Conservation (phyloP, 1,140 invertebrate species). For the Daktulosphaira vitifoliae region DNA sequence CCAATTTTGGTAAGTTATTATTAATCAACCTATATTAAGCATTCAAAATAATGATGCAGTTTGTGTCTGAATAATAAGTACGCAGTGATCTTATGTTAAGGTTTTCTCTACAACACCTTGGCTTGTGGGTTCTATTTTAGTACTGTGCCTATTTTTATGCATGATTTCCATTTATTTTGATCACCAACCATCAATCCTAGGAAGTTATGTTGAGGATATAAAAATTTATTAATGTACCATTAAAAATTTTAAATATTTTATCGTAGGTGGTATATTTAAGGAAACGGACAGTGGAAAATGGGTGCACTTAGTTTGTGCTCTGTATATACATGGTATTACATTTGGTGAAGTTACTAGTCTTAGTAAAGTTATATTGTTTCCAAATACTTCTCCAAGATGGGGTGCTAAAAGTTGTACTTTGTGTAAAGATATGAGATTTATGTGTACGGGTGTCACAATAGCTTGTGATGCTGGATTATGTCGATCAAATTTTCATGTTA, state of each 20-base stretch:
- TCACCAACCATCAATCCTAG: too few relatives aligned
- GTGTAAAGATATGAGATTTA: slow-evolving; percentile 77
- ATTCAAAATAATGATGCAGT: too few relatives aligned
- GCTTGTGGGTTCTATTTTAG: too few relatives aligned
- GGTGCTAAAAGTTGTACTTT: slow-evolving; percentile 78
- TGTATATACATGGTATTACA: slow-evolving; percentile 93
- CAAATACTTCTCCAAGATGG: slow-evolving; percentile 93
- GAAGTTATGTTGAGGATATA: too few relatives aligned
- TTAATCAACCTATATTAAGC: too few relatives aligned
- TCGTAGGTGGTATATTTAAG: slow-evolving; percentile 83
- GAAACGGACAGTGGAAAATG: slow-evolving; percentile 93
- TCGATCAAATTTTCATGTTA: slow-evolving; percentile 94
- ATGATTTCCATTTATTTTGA: too few relatives aligned
- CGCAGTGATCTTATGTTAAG: too few relatives aligned
- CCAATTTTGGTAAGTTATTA: slow-evolving; percentile 54
- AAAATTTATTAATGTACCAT: too few relatives aligned
- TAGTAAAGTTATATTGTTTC: slow-evolving; percentile 80
- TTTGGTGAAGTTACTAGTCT: slow-evolving; percentile 89
- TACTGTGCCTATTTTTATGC: too few relatives aligned
- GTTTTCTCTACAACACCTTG: too few relatives aligned
- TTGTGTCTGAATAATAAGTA: too few relatives aligned
- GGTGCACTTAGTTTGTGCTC: slow-evolving; percentile 94
- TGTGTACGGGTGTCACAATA: slow-evolving; percentile 87
- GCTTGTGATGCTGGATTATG: slow-evolving; percentile 97
- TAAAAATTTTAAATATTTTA: slow-evolving; percentile 4